These are phyloP conservation scores for Pantherophis guttatus DNA, from an alignment of 2,113 vertebrate genomes.

Conservation along the genomic window DNA sequence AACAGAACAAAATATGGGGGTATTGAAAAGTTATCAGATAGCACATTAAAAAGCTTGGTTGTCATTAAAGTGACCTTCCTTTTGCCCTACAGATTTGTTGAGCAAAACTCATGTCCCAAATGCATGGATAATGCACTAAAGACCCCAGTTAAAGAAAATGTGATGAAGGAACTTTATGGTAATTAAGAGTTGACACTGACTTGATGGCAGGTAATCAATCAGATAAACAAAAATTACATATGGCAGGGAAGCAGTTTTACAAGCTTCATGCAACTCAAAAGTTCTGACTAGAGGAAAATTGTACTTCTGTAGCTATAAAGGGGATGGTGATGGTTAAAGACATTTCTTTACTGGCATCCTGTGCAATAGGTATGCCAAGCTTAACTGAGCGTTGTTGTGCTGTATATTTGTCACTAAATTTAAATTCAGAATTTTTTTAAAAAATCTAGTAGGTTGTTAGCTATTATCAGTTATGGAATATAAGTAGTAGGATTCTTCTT, in stretches of 20 bases:
- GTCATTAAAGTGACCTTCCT: background rate
- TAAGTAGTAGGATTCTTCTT: background rate
- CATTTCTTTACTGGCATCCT: background rate
- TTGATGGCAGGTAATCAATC: background rate
- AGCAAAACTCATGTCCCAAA: background rate
- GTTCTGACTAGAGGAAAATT: background rate
- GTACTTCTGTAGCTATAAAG: background rate
- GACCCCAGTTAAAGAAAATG: background rate
- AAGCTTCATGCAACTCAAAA: background rate
- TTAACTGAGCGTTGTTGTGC: background rate
- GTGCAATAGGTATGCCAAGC: background rate
- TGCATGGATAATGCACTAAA: background rate
- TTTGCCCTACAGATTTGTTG: background rate
- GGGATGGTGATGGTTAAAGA: background rate
- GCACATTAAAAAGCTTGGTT: background rate
- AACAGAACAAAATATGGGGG: background rate
- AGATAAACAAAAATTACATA: background rate
- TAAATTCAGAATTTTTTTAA: background rate
- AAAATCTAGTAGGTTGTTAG: background rate
- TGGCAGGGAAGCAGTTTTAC: background rate
- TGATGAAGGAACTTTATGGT: background rate
- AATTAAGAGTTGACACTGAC: background rate
- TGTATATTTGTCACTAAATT: background rate
- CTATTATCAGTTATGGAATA: background rate
- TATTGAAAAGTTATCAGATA: background rate